Base-by-base conservation (phyloP, 2,888 invertebrate species). In the Linyphia triangularis region DNA sequence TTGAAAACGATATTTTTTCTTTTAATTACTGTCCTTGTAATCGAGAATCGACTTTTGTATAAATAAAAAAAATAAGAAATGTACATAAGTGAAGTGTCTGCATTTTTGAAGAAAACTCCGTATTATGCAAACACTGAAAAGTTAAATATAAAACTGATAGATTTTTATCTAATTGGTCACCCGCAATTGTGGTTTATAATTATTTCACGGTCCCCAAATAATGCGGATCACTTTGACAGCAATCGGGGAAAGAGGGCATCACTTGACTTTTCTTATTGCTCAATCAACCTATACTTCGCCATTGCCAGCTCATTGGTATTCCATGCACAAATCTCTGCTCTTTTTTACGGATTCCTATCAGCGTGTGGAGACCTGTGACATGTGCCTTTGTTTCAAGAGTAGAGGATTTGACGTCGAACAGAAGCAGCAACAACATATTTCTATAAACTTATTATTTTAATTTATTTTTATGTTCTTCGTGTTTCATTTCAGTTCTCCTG, bases 271-370 rank as follows among this genome's bases (percentile, higher is more conserved):
- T 70, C 19, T 70, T 51, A 19, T 43, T 63, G 59, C 72, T 63
- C 72, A 72, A 72, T 82, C 70, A 63, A 82, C 70, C 72, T 82
- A 82, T 72, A 82, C 63, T 61, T 61, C 26, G 72, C 57, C 82
- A 57, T 72, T 77, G 61, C 22, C 6, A 40, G 37, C 77, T 72
- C 82, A 82, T 72, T 82, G 59, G 28, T 82, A 82, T 82, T 72
- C 63, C 43, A 61, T 16, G 19, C 82, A 30, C 82, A 69, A 63
- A 61, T 22, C 59, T 59, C 26, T 22, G 24, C 13, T 82, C 13
- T 43, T 82, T 82, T 30, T 72, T 82, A 72, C 13, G 63, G 33
- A 28, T 37, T 72, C 61, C 61, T 40, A 43, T 59, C 16, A 43
- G 40, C 72, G 72, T 82, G 72, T 82, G 82, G 72, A 81, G 16